Evolutionary conservation across 1,140 invertebrate genomes (phyloP).

Genomic region (Bombus ignitus): DNA sequence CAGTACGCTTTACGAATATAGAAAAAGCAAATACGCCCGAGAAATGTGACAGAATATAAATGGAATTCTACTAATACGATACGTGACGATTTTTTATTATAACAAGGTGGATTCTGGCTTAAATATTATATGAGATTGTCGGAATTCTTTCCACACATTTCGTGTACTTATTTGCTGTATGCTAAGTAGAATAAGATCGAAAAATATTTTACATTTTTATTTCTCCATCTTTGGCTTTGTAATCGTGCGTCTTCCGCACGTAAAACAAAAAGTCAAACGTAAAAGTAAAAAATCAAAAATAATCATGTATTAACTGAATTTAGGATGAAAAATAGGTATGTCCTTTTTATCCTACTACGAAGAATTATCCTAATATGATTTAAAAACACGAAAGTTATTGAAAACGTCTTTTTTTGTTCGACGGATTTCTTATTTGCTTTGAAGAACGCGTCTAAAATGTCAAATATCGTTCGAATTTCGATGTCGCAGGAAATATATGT

Average conservation of each 20-base stretch:
- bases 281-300: not conserved
- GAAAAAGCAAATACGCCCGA: not conserved
- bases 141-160: not conserved
- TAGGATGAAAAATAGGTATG: not conserved
- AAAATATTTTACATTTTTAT: not conserved
- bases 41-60: slow-evolving; percentile 17
- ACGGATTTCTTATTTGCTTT: not conserved
- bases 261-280: not conserved
- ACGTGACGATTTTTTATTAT: slow-evolving; percentile 10
- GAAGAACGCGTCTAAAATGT: not conserved
- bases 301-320: not conserved
- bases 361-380: not conserved
- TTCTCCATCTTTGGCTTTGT: not conserved
- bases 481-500: not conserved
- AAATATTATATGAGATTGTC: not conserved
- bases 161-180: not conserved
- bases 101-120: not conserved
- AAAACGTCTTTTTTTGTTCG: not conserved
- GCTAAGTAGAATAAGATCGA: not conserved
- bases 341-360: not conserved
- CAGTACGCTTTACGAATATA: not conserved
- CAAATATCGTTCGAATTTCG: not conserved
- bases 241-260: not conserved
- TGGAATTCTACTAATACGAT: slow-evolving; percentile 8
- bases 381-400: not conserved